Base-by-base conservation (phyloP, 2,888 invertebrate species). In the Alcis repandata region DNA sequence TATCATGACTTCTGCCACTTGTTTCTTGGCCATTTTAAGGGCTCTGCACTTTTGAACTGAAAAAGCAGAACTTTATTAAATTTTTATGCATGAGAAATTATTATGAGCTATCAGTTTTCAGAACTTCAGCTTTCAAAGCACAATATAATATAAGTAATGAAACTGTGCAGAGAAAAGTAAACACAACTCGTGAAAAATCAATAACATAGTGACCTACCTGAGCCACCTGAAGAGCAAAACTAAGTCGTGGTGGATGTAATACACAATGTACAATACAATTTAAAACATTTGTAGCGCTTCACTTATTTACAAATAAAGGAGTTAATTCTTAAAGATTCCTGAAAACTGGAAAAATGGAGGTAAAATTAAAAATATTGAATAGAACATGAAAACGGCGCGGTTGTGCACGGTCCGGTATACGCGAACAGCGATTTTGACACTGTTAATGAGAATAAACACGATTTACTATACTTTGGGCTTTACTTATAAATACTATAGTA, bases 1-100 rank as follows among this genome's bases (percentile, higher is more conserved):
- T 20, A 92, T 82, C 69, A 87, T 77, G 11, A 88, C 87, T 46
- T 90, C 88, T 10, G 91, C 88, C 59, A 89, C 73, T 78, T 88
- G 87, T 68, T 65, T 65, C 13, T 82, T 89, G 59, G 90, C 84
- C 90, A 90, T 90, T 73, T 27, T 51, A 9, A 13, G 13, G 2
- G 11, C 33, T 27, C 20, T 15, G 10, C 17, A 22, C 0, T 46
- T n/a, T n/a, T n/a, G n/a, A 17, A 32, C 15, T 48, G 3, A 3
- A 48, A 15, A 4, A 45, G 45, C 13, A 45, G 13, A 15, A 45
- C n/a, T n/a, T 27, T 19, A 19, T n/a, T n/a, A n/a, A n/a, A n/a
- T n/a, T n/a, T n/a, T n/a, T n/a, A 19, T 20, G 13, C 22, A 46
- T 0, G 22, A 11, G 9, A n/a, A 13, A n/a, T 4, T 17, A 41